A percentile compares a stretch with the other conserved stretches of the same genome.
These are phyloP conservation scores for Progne subis DNA, from an alignment of 2,113 vertebrate species.

Conservation along the genomic window DNA sequence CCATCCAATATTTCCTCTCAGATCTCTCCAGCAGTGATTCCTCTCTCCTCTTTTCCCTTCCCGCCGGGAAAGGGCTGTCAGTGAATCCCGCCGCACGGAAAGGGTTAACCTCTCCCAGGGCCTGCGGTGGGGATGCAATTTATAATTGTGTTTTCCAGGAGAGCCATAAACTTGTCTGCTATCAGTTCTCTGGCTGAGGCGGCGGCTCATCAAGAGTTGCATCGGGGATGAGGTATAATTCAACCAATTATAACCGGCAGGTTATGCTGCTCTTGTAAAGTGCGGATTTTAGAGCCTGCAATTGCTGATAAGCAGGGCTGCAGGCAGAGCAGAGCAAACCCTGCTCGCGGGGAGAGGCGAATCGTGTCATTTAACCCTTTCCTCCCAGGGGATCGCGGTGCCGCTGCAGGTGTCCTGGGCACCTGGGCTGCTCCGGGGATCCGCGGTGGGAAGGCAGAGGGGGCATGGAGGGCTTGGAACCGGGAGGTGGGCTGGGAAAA, in stretches of 20 bases:
- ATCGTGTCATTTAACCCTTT: not conserved
- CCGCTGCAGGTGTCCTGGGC: accelerated
- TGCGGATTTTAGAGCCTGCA: slow-evolving; percentile 61
- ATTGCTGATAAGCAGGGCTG: slow-evolving; percentile 58
- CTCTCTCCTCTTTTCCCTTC: not conserved
- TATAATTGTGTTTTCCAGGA: slow-evolving; percentile 63
- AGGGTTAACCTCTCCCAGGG: slow-evolving; percentile 36
- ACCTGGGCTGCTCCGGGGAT: not conserved
- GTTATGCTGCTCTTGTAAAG: slow-evolving; percentile 64
- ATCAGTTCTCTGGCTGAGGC: slow-evolving; percentile 54
- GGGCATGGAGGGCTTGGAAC: not conserved
- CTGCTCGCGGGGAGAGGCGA: not conserved
- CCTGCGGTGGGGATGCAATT: slow-evolving; percentile 28
- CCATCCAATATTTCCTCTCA: not conserved
- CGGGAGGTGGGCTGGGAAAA: not conserved
- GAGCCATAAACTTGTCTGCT: slow-evolving; percentile 62
- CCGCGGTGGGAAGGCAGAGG: accelerated
- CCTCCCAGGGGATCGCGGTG: accelerated
- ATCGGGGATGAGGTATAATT: slow-evolving; percentile 65
- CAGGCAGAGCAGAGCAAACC: not conserved
- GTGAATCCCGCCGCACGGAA: not conserved
- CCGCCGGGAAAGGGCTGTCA: not conserved
- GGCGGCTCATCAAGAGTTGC: slow-evolving; percentile 60
- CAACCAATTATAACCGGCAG: slow-evolving; percentile 62
- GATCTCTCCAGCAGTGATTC: not conserved